Conservation (phyloP, 2,113 vertebrate genomes). For the Phalacrocorax brasilianus region DNA sequence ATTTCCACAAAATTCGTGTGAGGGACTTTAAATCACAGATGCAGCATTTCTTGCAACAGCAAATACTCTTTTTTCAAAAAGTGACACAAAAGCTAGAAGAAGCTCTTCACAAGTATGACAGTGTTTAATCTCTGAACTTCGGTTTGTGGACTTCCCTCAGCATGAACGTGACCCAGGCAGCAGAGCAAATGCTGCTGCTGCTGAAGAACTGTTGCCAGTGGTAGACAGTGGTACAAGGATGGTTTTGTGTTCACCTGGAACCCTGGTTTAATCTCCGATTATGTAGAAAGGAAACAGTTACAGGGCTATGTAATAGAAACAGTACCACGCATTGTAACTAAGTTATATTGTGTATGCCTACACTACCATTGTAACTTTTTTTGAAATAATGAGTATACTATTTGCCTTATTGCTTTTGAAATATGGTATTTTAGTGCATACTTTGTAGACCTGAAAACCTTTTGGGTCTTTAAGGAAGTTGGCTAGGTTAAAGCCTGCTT, state of each 20-base stretch:
- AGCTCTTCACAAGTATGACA: conserved; percentile 93
- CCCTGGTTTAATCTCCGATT: conserved; percentile 27
- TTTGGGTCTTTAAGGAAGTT: conserved; percentile 72
- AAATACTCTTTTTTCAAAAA: conserved; percentile 96
- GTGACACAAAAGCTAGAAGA: conserved; percentile 95
- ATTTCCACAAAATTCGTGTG: conserved; percentile 95
- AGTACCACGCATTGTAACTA: conserved; percentile 80
- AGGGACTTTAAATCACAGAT: conserved; percentile 95
- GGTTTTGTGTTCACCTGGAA: conserved; percentile 63
- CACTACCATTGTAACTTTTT: conserved; percentile 82
- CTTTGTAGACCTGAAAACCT: conserved; percentile 76
- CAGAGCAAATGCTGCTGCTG: conserved; percentile 39
- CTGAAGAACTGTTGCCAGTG: conserved; percentile 65
- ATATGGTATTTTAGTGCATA: conserved; percentile 74
- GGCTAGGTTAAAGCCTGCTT: conserved; percentile 70
- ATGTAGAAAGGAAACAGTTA: conserved; percentile 73
- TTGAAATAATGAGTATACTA: conserved; percentile 76
- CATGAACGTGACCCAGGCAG: neutral
- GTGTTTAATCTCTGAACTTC: conserved; percentile 75
- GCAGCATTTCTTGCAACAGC: conserved; percentile 95
- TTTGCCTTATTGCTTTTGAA: conserved; percentile 85
- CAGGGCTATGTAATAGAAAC: conserved; percentile 74
- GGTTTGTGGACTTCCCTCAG: conserved; percentile 5
- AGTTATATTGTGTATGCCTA: conserved; percentile 82
- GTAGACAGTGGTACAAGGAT: conserved; percentile 64